These are phyloP conservation scores for Conopomorpha cramerella DNA, from an alignment of 1,140 invertebrate species.

Conservation along the genomic window DNA sequence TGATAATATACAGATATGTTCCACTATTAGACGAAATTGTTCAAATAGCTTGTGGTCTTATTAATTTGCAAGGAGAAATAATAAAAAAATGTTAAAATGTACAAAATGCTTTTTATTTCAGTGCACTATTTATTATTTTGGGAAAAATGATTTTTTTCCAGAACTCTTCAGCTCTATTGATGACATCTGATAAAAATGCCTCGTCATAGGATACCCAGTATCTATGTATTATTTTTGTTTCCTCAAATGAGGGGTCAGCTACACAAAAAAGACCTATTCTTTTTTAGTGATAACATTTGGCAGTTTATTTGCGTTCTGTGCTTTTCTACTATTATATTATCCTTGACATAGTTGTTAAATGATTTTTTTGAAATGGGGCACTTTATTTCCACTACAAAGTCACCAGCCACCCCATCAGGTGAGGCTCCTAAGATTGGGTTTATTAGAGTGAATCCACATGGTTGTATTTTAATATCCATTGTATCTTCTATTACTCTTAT, in stretches of 20 bases:
- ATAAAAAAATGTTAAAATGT: slow-evolving; percentile 5
- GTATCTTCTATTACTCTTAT: slow-evolving; percentile 8
- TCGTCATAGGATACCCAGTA: neutral
- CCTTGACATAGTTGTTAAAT: slow-evolving; percentile 10
- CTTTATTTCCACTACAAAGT: slow-evolving; percentile 20
- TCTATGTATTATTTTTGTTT: slow-evolving; percentile 12
- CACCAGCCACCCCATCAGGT: slow-evolving; percentile 21
- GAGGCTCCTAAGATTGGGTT: slow-evolving; percentile 25
- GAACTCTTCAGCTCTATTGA: neutral
- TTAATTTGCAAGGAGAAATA: slow-evolving; percentile 17
- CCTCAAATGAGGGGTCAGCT: slow-evolving; percentile 8
- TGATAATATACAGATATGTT: slow-evolving; percentile 14
- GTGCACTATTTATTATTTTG: slow-evolving; percentile 1
- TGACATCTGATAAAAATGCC: neutral
- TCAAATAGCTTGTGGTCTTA: slow-evolving; percentile 12
- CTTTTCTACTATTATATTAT: slow-evolving; percentile 13
- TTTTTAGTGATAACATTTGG: slow-evolving; percentile 20
- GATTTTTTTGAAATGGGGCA: slow-evolving; percentile 6
- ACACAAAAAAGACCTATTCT: slow-evolving; percentile 15
- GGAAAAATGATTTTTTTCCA: slow-evolving; percentile 1
- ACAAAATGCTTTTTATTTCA: neutral
- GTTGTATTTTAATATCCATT: slow-evolving; percentile 5
- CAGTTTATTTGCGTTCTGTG: slow-evolving; percentile 20
- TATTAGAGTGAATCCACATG: slow-evolving; percentile 13
- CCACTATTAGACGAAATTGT: slow-evolving; percentile 16